Conservation (phyloP, 1,140 invertebrate genomes). For the Tetramorium simillimum region DNA sequence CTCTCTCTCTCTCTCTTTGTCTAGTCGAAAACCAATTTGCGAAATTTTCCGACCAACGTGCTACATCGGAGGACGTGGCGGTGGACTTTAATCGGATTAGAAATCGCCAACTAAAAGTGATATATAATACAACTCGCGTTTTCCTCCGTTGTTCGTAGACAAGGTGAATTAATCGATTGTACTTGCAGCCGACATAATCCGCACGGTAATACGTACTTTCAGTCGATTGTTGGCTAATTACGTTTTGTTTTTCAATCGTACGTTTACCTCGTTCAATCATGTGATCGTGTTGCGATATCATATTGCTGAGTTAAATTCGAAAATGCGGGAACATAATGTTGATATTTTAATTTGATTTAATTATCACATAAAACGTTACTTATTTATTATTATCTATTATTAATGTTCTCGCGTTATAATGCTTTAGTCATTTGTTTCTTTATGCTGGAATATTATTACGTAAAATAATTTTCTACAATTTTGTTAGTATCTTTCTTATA, state of each 20-base stretch:
- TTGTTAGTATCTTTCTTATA: neutral
- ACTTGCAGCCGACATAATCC: slow-evolving; percentile 32
- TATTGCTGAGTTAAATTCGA: neutral
- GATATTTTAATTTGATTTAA: neutral
- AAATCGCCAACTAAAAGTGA: slow-evolving; percentile 67
- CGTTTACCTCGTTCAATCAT: neutral
- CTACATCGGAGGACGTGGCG: neutral
- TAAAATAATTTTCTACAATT: neutral
- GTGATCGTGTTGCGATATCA: neutral
- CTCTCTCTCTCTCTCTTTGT: neutral
- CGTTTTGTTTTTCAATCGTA: neutral
- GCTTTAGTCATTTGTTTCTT: neutral
- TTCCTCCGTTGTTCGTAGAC: slow-evolving; percentile 40
- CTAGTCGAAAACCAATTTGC: neutral
- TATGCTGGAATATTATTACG: neutral
- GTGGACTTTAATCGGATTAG: slow-evolving; percentile 59
- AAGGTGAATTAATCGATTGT: slow-evolving; percentile 62
- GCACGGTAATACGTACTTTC: slow-evolving; percentile 1
- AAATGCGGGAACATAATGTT: neutral
- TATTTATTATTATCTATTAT: neutral
- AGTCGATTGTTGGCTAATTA: slow-evolving; percentile 31
- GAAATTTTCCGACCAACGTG: neutral
- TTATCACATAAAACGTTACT: neutral
- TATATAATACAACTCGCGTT: slow-evolving; percentile 59
- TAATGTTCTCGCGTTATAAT: neutral